phyloP scores from a whole-genome alignment of 2,888 invertebrate species.

The Nipponacmea schrenckii region DNA sequence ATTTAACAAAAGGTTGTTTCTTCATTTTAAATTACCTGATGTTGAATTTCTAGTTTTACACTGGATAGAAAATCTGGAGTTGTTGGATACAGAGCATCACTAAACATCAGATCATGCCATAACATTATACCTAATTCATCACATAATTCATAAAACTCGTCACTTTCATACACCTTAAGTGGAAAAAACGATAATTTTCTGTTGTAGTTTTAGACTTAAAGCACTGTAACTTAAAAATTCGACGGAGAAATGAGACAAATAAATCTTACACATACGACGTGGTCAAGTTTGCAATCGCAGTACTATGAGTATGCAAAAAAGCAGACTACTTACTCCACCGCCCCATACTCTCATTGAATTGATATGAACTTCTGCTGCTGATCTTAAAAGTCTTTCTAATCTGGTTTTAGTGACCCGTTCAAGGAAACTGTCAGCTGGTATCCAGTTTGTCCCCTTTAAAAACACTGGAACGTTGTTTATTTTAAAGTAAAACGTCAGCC shows the following conservation, averaged over 20 bases:
- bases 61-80: slow-evolving; percentile 75
- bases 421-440: slow-evolving; percentile 86
- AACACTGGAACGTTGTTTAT: slow-evolving; percentile 90
- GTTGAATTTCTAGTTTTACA: slow-evolving; percentile 80
- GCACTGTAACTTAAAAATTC: neutral
- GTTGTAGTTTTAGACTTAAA: too few relatives aligned
- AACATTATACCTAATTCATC: slow-evolving; percentile 90
- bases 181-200: too few relatives aligned
- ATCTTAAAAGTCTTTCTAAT: slow-evolving; percentile 75
- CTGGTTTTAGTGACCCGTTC: slow-evolving; percentile 74
- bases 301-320: too few relatives aligned
- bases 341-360: slow-evolving; percentile 92
- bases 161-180: slow-evolving; percentile 81
- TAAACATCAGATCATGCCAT: slow-evolving; percentile 98
- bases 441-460: slow-evolving; percentile 94
- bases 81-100: slow-evolving; percentile 93
- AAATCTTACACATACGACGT: neutral
- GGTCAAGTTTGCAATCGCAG: too few relatives aligned
- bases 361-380: slow-evolving; percentile 84
- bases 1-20: neutral
- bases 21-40: slow-evolving; percentile 71
- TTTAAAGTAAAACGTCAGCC: slow-evolving; percentile 81
- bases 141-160: slow-evolving; percentile 85
- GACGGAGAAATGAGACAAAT: neutral
- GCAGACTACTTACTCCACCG: slow-evolving; percentile 74